Base-by-base conservation (phyloP, 2,113 vertebrate species). In the Stigmatopora argus region DNA sequence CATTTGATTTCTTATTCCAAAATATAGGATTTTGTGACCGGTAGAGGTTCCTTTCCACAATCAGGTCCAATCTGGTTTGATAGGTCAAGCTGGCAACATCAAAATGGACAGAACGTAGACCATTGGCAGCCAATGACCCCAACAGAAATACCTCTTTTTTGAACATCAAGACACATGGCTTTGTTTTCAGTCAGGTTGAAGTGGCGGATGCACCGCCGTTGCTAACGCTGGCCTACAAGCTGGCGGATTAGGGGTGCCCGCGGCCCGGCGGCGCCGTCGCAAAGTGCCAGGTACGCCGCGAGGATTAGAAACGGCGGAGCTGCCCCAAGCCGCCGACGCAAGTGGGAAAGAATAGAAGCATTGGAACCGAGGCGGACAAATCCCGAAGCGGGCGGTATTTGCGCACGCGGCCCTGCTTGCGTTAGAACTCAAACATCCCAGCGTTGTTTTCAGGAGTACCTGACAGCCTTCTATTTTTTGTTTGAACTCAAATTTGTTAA, bases 231-330 rank as follows among this genome's bases (percentile, higher is more conserved):
- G 23, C 53, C 53, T 2, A 56, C 12, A 56, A 31, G 53, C 23
- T 13, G 12, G 53, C 26, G 53, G 53, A 56, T 56, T 56, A 56
- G 53, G 53, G 23, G 53, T 56, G 53, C 26, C 23, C 53, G 14
- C 51, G 19, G 19, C 19, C 19, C 75, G 78, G 82, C 70, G 83
- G 81, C 83, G 77, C 80, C 76, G 80, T 79, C 83, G 65, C 51
- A 79, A 84, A 78, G 77, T 82, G 86, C 88, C 85, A 88, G 83
- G 88, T 90, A 88, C 85, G 82, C 81, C 78, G 67, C 23, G 62
- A 47, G 81, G 88, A 90, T 90, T 88, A 88, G 78, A 84, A 72
- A 70, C 72, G 71, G 46, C 64, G 75, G 78, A 64, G 74, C 82
- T 83, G 80, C 69, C 77, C 77, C 73, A 63, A 49, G 35, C 4